Evolutionary conservation across 2,888 invertebrate species (phyloP).

Genomic region (Diogma glabrata): DNA sequence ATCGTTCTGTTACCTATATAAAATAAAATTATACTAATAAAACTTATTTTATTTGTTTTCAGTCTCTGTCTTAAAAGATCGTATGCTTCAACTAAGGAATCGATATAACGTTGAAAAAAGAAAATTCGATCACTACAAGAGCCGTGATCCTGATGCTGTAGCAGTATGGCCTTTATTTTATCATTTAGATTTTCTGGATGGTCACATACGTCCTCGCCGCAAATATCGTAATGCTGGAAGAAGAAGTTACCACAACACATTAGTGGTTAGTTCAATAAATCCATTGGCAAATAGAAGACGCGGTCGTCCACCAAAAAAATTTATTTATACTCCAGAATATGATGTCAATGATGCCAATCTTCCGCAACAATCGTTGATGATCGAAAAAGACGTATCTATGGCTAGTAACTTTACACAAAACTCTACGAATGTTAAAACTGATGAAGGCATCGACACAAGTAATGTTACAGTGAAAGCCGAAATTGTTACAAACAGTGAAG

Average conservation of each 20-base stretch:
- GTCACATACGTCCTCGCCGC: constrained; percentile 33
- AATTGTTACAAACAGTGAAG: no score
- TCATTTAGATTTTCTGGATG: constrained; percentile 32
- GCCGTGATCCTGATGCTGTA: constrained; percentile 25
- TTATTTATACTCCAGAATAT: constrained; percentile 2
- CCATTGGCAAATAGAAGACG: not conserved
- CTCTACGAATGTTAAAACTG: not conserved
- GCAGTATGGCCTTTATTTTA: constrained; percentile 36
- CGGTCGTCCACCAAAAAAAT: constrained; percentile 3
- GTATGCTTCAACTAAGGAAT: constrained; percentile 36
- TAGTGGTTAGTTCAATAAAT: constrained; percentile 11
- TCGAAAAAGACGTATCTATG: not conserved
- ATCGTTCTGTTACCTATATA: no score
- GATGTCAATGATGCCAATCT: not conserved
- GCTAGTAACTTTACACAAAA: no score
- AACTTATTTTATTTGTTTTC: constrained; percentile 13
- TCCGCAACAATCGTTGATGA: not conserved
- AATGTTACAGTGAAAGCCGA: no score
- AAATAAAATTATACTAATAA: no score
- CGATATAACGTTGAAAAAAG: constrained; percentile 37
- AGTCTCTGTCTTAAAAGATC: constrained; percentile 34
- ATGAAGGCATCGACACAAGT: not conserved
- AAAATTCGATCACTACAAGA: constrained; percentile 25
- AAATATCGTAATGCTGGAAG: constrained; percentile 26
- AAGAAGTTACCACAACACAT: constrained; percentile 8